Base-by-base conservation (phyloP, 2,797 vertebrate species). In the Acanthornis magna region DNA sequence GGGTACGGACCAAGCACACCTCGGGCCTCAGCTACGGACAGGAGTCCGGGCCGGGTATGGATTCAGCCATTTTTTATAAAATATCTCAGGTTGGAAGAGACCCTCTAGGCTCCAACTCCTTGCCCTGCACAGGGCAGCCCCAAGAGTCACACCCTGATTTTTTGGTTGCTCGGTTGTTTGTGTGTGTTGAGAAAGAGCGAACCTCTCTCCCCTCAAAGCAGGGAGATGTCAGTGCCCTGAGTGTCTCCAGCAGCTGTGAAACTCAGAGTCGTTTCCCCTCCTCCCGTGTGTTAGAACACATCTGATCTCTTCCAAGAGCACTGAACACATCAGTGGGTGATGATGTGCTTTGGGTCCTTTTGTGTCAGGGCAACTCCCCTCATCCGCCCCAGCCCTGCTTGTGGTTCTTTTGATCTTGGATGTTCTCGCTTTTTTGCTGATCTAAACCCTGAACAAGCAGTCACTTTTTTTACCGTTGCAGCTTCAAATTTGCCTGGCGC, bases 1-100 rank as follows among this genome's bases (percentile, higher is more conserved):
- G 99, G 42, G 98, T 98, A 5, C 98, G 99, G 87, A 99, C 99
- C 97, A 99, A 98, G 97, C 99, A 99, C 96, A 99, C 99, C 0
- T 99, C 99, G 40, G 98, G 98, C 72, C 98, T 98, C 96, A 99
- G 99, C 97, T 99, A 99, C 75, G 98, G 98, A 0, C 99, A 99
- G 96, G 99, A 99, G 45, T 98, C 99, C 29, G 99, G 99, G 14
- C 98, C 99, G 4, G 98, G 99, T 99, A 97, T 96, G 98, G 67
- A 72, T 48, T 57, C 5, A 2, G 2, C 3, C 12, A 2, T 38
- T 45, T 5, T 1, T 11, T 10, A 3, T 10, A 0, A 6, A 22
- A 11, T 11, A 32, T 1, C 58, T n/a, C 18, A 1, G 11, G 1
- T 1, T 58, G n/a, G 23, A 16, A 38, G 5, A 62, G 2, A 26